Percentiles rank a stretch among this genome's conserved stretches.
Conservation (phyloP, 2,797 vertebrate species). For the Sorex maritimensis region DNA sequence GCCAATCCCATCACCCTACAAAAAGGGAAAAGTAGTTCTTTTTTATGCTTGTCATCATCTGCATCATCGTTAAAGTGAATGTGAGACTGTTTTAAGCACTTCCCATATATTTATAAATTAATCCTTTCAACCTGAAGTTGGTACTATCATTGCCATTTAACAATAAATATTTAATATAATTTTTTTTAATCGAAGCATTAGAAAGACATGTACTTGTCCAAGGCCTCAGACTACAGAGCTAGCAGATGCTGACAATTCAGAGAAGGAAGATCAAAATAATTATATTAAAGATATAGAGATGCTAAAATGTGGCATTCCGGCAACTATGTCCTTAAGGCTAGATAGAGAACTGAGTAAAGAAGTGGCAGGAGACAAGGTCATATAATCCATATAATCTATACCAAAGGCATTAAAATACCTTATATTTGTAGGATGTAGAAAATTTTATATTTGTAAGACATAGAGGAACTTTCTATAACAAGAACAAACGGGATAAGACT, state of each 20-base stretch:
- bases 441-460: slow-evolving; percentile 23
- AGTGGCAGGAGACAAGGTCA: not conserved
- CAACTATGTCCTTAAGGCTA: not conserved
- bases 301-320: not conserved
- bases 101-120: not conserved
- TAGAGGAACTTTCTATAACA: slow-evolving; percentile 39
- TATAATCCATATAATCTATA: slow-evolving; percentile 37
- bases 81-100: not conserved
- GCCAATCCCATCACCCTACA: not conserved
- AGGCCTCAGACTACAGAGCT: slow-evolving; percentile 1
- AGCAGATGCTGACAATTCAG: not conserved
- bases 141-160: not conserved
- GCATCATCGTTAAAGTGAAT: not conserved
- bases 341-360: not conserved
- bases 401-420: not conserved
- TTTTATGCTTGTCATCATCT: not conserved
- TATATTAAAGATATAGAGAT: not conserved
- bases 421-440: slow-evolving; percentile 31
- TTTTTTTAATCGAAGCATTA: not conserved
- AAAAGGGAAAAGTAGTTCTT: too few species aligned
- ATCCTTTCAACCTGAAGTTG: not conserved
- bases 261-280: slow-evolving; percentile 15
- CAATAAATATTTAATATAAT: too few species aligned
- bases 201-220: not conserved
- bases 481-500: slow-evolving; percentile 2